Evolutionary conservation across 2,888 invertebrate species (phyloP), one percentile per base, ranked within the genome.

Genomic region (Zhengitettix transpicula): DNA sequence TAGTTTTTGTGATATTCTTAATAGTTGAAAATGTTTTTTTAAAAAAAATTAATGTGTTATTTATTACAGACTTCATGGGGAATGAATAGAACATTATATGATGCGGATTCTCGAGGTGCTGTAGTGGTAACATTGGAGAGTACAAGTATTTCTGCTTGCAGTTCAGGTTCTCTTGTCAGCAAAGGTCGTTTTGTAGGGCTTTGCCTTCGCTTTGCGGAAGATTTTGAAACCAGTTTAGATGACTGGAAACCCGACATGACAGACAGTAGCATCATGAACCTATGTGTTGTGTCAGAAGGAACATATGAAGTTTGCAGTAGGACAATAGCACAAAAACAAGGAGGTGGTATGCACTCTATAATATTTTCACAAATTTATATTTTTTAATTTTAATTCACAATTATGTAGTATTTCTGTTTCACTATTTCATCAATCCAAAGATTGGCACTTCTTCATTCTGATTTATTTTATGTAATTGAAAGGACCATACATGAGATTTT

Each of bases 271-370:
- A 85, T 87, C 60, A 87, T 90, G 84, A 94, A 94, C 72, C 79
- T 93, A 53, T 97, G 98, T 75, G 89, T 93, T 59, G 99, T 99
- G n/a, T 97, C 96, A 11, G 95, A 96, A 73, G 99, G 99, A 15
- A 97, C 97, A 1, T 99, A 97, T 70, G 96, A 98, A 77, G 93
- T 99, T 8, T 95, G 94, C 75, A 93, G 92, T 65, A 78, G 93
- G 62, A 97, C 97, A 0, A 86, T 89, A 58, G 90, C 92, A 10
- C 87, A 89, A 44, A 89, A 90, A 71, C 87, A 85, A 67, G 80
- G 79, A 61, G 79, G 76, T 65, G 89, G 88, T 62, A 16, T 56
- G 52, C 51, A 16, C 15, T 28, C 2, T 28, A 7, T 56, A 55
- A 9, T 9, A 17, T 40, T 42, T 44, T 55, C n/a, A 42, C 60